phyloP scores from a whole-genome alignment of 2,113 vertebrate genomes.

The Edolisoma coerulescens region DNA sequence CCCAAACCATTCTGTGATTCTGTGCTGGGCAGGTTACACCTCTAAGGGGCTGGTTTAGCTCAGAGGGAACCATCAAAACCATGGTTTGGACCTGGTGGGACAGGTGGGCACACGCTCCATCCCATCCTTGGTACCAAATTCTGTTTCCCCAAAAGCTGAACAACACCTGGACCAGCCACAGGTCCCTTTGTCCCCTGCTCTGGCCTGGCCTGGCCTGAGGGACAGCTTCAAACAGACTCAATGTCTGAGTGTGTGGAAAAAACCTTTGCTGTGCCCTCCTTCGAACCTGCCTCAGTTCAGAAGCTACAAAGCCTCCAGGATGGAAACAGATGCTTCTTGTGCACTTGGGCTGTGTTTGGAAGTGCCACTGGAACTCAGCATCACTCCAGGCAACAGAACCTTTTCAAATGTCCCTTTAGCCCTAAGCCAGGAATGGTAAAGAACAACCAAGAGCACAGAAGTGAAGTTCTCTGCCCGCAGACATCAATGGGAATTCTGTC shows the following conservation, averaged over 20 bases:
- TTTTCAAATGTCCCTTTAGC: neutral
- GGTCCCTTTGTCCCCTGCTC: neutral
- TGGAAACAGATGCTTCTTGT: conserved; percentile 22
- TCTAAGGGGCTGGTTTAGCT: neutral
- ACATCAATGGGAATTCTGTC: conserved; percentile 48
- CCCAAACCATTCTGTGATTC: neutral
- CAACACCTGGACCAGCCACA: neutral
- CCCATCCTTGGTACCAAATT: neutral
- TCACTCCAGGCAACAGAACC: neutral
- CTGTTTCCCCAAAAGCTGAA: neutral
- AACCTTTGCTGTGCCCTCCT: neutral
- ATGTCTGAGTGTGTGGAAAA: neutral
- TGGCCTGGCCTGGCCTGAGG: neutral
- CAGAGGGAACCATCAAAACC: neutral
- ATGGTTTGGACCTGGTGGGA: neutral
- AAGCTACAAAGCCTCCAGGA: neutral
- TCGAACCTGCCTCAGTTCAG: neutral
- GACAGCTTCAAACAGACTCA: neutral
- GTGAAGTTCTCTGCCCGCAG: neutral
- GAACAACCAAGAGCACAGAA: conserved; percentile 12
- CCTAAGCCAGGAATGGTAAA: conserved; percentile 8
- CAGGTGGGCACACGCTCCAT: neutral
- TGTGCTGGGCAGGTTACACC: neutral
- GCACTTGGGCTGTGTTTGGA: neutral
- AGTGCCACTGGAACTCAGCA: neutral